Percentiles rank a stretch among this genome's conserved stretches.
Evolutionary conservation across 2,888 invertebrate species (phyloP).

Genomic region (Coenonympha glycerion): DNA sequence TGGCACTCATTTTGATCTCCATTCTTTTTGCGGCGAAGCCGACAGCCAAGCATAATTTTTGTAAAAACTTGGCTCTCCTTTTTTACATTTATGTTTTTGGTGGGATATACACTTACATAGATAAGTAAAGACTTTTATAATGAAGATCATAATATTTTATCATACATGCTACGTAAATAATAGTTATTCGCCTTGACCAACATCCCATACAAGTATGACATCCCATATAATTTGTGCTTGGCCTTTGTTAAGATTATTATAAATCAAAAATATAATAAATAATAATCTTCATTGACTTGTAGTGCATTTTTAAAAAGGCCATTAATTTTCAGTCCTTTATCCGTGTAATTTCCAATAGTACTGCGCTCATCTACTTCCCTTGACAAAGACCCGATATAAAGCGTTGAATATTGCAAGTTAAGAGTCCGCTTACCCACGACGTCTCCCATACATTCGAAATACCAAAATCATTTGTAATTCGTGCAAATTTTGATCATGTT

Average conservation of each 20-base stretch:
- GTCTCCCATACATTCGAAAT: no score
- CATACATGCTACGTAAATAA: neutral
- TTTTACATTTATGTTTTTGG: no score
- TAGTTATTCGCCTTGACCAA: neutral
- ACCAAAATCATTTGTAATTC: no score
- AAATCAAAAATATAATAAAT: neutral
- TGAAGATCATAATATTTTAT: neutral
- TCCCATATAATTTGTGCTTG: neutral
- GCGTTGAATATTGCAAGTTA: neutral
- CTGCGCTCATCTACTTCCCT: neutral
- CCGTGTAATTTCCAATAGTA: neutral
- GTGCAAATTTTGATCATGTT: no score
- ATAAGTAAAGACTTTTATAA: neutral
- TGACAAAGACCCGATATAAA: conserved; percentile 4
- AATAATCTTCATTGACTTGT: no score
- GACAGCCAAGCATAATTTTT: no score
- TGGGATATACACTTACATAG: no score
- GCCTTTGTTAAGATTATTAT: neutral
- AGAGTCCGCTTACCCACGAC: no score
- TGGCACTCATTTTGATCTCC: no score
- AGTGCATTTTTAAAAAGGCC: neutral
- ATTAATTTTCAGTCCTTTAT: neutral
- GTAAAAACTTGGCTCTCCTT: no score
- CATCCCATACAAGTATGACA: neutral
- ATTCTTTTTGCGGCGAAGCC: no score